A percentile compares a stretch with the other conserved stretches of the same genome.
phyloP scores from a whole-genome alignment of 37 sponge, comb jelly and placozoan species.

The Ianthella basta region DNA sequence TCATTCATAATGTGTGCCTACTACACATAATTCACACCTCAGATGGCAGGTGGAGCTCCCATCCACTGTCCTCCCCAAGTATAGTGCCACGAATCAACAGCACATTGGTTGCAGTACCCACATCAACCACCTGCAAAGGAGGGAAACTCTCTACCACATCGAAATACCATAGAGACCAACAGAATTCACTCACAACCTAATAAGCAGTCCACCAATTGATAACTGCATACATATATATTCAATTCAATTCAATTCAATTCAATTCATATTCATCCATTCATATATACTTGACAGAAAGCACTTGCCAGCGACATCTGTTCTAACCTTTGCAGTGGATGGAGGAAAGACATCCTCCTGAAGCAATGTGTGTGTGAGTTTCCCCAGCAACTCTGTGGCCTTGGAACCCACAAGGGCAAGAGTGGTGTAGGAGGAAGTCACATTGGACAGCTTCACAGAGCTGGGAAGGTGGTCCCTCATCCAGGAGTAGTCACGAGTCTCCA shows the following conservation, averaged over 20 bases:
- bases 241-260: no score
- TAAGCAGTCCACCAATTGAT: no score
- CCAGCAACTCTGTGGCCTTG: constrained; percentile 30
- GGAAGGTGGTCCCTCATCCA: constrained; percentile 56
- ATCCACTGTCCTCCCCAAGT: constrained; percentile 82
- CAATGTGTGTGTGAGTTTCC: constrained; percentile 30
- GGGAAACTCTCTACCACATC: not conserved
- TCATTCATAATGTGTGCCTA: no score
- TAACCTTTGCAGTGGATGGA: constrained; percentile 47
- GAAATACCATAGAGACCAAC: not conserved
- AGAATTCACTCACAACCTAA: no score
- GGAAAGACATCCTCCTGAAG: constrained; percentile 53
- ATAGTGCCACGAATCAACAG: constrained; percentile 59
- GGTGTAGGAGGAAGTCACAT: constrained; percentile 43
- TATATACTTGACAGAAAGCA: not conserved
- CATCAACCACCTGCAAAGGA: constrained; percentile 43
- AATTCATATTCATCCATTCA: no score
- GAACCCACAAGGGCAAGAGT: constrained; percentile 64
- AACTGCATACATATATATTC: no score
- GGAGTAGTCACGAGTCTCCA: constrained; percentile 15
- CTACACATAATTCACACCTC: constrained; percentile 40
- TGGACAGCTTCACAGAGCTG: constrained; percentile 7
- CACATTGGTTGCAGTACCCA: constrained; percentile 50
- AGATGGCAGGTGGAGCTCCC: constrained; percentile 85
- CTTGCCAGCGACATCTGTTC: not conserved